Base-by-base conservation (phyloP, 2,113 vertebrate genomes). In the Trochalopteron elliotii region DNA sequence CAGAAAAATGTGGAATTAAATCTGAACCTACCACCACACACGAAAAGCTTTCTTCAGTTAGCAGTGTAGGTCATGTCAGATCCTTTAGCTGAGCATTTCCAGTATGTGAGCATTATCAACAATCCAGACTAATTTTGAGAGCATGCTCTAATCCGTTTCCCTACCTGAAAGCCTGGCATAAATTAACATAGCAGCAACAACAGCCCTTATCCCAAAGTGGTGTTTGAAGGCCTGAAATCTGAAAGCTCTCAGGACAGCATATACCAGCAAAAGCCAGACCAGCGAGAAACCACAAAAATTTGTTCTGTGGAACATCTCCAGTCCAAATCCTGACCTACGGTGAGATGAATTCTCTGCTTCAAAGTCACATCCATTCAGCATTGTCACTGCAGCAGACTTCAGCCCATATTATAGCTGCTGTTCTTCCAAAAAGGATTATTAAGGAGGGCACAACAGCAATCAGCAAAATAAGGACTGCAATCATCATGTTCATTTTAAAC, bases 331-430 rank as follows among this genome's bases (percentile, higher is more conserved):
- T 12, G 21, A 67, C 8, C 37, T 83, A 30, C 1, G 0, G 23
- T 2, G 11, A 83, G 42, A 61, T 24, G 23, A 81, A 69, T 45
- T 69, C 52, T 61, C 63, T 55, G 33, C n/a, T 86, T 67, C 35
- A 59, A 61, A 83, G 83, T 52, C 39, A 65, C 17, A 39, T 35
- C 39, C 11, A 15, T 30, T 23, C 59, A 78, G n/a, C 30, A 53
- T 8, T 9, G 23, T 27, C 55, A 15, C 18, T 67, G 63, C 33
- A 80, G 56, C 44, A 75, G 47, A 55, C 40, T 2, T 18, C 6
- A 6, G 15, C 6, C 2, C 0, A 4, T 27, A n/a, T 16, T 68
- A 33, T 0, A 42, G 16, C 25, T 25, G 12, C 50, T 42, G 6
- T 33, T 30, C 44, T 69, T 69, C n/a, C 63, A 61, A 30, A 72